Base-by-base conservation (phyloP, 2,113 vertebrate species). In the Brevimyrus niger region DNA sequence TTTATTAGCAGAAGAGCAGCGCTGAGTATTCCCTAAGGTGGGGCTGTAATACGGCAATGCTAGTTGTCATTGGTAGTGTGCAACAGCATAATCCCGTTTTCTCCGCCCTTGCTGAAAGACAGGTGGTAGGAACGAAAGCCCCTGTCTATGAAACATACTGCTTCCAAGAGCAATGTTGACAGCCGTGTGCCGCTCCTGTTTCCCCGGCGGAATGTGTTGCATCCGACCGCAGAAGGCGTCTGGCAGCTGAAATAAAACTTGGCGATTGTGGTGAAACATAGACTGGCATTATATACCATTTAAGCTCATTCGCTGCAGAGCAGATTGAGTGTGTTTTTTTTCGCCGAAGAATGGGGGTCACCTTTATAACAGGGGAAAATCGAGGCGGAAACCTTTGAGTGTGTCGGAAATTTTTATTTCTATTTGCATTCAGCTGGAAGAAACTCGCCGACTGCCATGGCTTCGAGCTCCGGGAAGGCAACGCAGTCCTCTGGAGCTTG, bases 381-480 rank as follows among this genome's bases (percentile, higher is more conserved):
- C 31, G 31, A 15, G 15, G 15, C 9, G 82, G 51, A 27, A 82
- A 38, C 19, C 50, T n/a, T 46, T 27, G 90, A 87, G 87, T 93
- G 91, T 46, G 90, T 53, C 88, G 92, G 91, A 90, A 27, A 88
- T 92, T 90, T 23, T 53, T 11, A 89, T n/a, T 58, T 83, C 47
- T 61, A 23, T 69, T 38, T n/a, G 46, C 47, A 58, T 46, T 76
- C 35, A 31, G 86, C 27, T 86, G n/a, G 85, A 44, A 21, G 92
- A 93, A 94, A 91, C 93, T 94, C 92, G 92, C 92, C 86, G 86
- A 86, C 88, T 89, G 88, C 91, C 92, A 96, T 95, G 93, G 98
- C 98, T 97, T 97, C 97, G 89, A 95, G 96, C 93, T 92, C 96
- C 94, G 95, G 95, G 92, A 97, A 96, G 94, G 94, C 94, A 89